phyloP scores from a whole-genome alignment of 1,140 invertebrate species.

The Drosophila ficusphila region DNA sequence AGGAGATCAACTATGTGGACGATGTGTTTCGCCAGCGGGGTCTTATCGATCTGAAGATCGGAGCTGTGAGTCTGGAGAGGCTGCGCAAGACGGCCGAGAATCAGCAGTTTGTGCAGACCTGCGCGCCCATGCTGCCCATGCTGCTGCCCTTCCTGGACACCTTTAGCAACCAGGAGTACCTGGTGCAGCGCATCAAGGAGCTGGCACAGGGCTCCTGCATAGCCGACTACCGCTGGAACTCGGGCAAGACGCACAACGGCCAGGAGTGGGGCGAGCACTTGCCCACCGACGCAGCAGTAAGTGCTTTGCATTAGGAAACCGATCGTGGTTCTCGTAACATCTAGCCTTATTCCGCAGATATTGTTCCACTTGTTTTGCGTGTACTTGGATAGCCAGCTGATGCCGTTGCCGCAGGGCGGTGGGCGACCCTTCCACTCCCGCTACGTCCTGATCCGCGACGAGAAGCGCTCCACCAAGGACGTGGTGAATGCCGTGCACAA shows the following conservation, averaged over 20 bases:
- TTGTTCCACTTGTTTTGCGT: slow-evolving; percentile 93
- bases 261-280: slow-evolving; percentile 92
- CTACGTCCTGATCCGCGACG: slow-evolving; percentile 75
- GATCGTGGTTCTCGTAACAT: background rate
- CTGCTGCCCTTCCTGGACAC: slow-evolving; percentile 92
- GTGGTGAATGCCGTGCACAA: slow-evolving; percentile 74
- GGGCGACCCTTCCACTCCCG: slow-evolving; percentile 90
- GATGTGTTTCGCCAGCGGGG: slow-evolving; percentile 88
- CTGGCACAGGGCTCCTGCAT: slow-evolving; percentile 91
- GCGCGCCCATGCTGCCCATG: slow-evolving; percentile 88
- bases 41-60: slow-evolving; percentile 89
- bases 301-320: slow-evolving; percentile 11
- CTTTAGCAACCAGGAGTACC: slow-evolving; percentile 92
- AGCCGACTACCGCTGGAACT: slow-evolving; percentile 92
- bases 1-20: slow-evolving; percentile 90
- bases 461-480: slow-evolving; percentile 84
- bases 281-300: slow-evolving; percentile 91
- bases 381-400: slow-evolving; percentile 92
- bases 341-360: slow-evolving; percentile 85
- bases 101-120: slow-evolving; percentile 86
- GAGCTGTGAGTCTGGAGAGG: slow-evolving; percentile 88
- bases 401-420: slow-evolving; percentile 91
- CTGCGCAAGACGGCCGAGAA: slow-evolving; percentile 88
- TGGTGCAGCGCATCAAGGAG: slow-evolving; percentile 90
- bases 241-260: slow-evolving; percentile 88